Evolutionary conservation across 2,888 invertebrate species (phyloP), one percentile per base, ranked within the genome.

Genomic region (Ophraella communa): DNA sequence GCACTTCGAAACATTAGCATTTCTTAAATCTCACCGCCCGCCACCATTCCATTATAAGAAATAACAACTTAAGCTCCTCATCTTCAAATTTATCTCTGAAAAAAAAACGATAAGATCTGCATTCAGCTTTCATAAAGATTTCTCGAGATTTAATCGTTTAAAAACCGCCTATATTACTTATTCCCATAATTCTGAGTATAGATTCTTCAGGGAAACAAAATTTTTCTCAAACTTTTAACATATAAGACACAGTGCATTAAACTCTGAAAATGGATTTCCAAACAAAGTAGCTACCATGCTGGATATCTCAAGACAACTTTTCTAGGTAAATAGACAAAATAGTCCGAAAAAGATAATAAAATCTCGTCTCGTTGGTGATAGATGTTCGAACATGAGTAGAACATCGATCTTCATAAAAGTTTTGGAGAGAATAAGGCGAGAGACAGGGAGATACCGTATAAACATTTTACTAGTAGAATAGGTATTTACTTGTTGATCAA

Each of bases 401-500:
- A 8, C 4, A 57, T 65, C 62, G 57, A 65, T 62, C 52, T 65
- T 57, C 39, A 35, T 47, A 42, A 60, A 66, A 66, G 45, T 63
- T 58, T 44, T 42, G 8, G 33, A 47, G 24, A 27, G 14, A 7
- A 45, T 5, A 14, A 17, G 14, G 39, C 5, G n/a, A 17, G n/a
- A 17, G 17, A 39, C 7, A 39, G 7, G 7, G 60, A 59, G 59
- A 62, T 42, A 39, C 60, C 54, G 60, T 59, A 63, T 65, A 66
- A 64, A 64, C 65, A 65, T 65, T 68, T 65, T 69, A 70, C 67
- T 65, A 65, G 56, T 54, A 62, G 64, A 66, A 55, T 53, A 60
- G 59, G 55, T 64, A 67, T 67, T 66, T 70, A 70, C 70, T 70
- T 70, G 67, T 68, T 70, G 65, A 64, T 62, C 60, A 60, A 66